A percentile compares a stretch with the other conserved stretches of the same genome.
phyloP scores from a whole-genome alignment of 1,140 invertebrate species.

The Pseudachorutes palmiensis region DNA sequence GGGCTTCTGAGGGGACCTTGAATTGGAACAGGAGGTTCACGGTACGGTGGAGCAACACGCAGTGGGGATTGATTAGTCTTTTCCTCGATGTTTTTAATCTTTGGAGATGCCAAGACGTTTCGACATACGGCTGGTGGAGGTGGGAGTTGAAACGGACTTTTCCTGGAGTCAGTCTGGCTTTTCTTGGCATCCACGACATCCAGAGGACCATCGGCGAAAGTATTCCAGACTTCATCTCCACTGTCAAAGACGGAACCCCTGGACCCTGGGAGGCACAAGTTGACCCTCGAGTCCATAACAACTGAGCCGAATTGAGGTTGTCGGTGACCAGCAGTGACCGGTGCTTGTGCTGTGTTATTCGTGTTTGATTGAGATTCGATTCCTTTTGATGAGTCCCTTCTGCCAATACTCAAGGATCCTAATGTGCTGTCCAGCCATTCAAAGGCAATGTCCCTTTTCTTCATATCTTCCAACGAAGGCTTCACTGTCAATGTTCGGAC shows the following conservation, averaged over 20 bases:
- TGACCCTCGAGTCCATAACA: neutral
- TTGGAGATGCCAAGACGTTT: conserved; percentile 13
- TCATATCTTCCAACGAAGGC: conserved; percentile 31
- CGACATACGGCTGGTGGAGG: conserved; percentile 25
- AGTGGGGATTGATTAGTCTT: neutral
- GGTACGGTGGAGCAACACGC: conserved; percentile 23
- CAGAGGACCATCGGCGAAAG: no score
- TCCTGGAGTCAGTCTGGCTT: neutral
- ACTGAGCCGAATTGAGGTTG: neutral
- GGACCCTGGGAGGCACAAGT: no score
- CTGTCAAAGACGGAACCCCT: conserved; percentile 31
- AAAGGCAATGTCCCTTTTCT: conserved; percentile 40
- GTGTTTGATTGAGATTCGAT: conserved; percentile 10
- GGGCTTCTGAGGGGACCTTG: neutral
- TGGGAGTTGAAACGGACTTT: conserved; percentile 22
- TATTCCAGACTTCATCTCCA: conserved; percentile 38
- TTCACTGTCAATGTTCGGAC: conserved; percentile 19
- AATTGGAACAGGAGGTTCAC: conserved; percentile 23
- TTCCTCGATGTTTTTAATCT: neutral
- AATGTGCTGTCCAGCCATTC: conserved; percentile 38
- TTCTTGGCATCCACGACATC: neutral
- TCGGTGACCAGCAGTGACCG: neutral
- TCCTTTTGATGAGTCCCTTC: conserved; percentile 11
- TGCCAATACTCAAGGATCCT: conserved; percentile 29
- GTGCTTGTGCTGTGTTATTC: conserved; percentile 9